Conservation (phyloP, 2,888 invertebrate genomes). For the Oligia latruncula region DNA sequence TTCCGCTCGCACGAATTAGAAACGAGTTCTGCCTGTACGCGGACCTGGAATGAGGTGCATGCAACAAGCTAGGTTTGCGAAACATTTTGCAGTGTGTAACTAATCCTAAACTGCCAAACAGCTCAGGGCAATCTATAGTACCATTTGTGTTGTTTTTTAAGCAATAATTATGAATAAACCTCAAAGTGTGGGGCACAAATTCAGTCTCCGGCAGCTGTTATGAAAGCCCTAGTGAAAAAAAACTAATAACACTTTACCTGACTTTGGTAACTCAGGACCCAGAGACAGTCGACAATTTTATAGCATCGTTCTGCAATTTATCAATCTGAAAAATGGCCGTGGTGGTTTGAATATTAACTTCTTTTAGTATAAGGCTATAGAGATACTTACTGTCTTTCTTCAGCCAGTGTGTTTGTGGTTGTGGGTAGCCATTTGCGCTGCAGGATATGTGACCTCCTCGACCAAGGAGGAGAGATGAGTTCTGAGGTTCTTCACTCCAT, state of each 20-base stretch:
- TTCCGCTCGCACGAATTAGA: too few species aligned
- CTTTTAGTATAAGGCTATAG: not conserved
- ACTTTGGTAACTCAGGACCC: too few species aligned
- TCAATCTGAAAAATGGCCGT: not conserved
- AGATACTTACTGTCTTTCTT: slow-evolving; percentile 92
- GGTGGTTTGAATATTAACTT: not conserved
- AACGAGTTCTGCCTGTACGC: too few species aligned
- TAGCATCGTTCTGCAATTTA: not conserved
- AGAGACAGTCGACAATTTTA: not conserved
- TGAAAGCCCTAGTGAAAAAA: not conserved
- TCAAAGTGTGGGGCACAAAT: too few species aligned
- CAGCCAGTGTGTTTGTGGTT: slow-evolving; percentile 93
- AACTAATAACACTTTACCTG: not conserved
- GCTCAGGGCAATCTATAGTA: too few species aligned
- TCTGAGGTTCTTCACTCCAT: slow-evolving; percentile 94
- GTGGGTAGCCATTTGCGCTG: slow-evolving; percentile 95
- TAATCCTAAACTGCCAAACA: too few species aligned
- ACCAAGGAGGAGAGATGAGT: slow-evolving; percentile 93
- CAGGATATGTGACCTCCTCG: slow-evolving; percentile 93
- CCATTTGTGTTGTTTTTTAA: too few species aligned
- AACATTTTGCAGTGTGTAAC: too few species aligned
- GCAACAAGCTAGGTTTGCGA: too few species aligned
- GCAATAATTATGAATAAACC: too few species aligned
- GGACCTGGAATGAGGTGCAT: too few species aligned
- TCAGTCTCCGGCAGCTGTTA: not conserved